Base-by-base conservation (phyloP, 2,888 invertebrate genomes). In the Chamaedrilus cognettii region DNA sequence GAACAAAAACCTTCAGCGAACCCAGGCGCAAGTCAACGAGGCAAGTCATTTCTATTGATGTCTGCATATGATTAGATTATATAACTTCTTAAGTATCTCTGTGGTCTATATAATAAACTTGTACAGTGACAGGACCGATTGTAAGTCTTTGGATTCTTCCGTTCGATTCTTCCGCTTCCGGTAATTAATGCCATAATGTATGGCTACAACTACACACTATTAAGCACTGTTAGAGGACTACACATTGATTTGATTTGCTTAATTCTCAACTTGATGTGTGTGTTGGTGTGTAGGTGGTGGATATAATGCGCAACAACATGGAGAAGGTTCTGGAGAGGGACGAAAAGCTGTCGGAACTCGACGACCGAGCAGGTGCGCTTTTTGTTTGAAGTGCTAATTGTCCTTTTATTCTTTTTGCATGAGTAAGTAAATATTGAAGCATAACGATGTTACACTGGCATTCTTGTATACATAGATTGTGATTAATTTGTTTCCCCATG, bases 321-420 rank as follows among this genome's bases (percentile, higher is more conserved):
- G 64, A 67, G 31, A 64, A 58, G 32, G 67, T 67, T n/a, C 35
- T 67, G 57, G 67, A 67, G 33, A 67, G 67, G 56, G 67, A 64
- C 56, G 56, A 64, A n/a, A 67, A 64, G 52, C 59, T 67, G 31
- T 42, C 52, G n/a, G 67, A 67, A 11, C 62, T 67, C n/a, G 64
- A 64, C 52, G 42, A n/a, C 23, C 56, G 64, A 58, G 67, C 67
- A 26, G 67, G 67, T 67, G 34, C 26, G 35, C 49, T 32, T 50
- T 31, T 11, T 32, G n/a, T 11, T 4, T 55, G n/a, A 1, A 28
- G 30, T 57, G 23, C 11, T 55, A 15, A 7, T n/a, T 55, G 7
- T 26, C 55, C 11, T 55, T 55, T 55, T 55, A n/a, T n/a, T 23
- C 7, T 42, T 42, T 42, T 42, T 42, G 11, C 19, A 42, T 42